Evolutionary conservation across 2,113 vertebrate genomes (phyloP).

Genomic region (Gracilinanus agilis): DNA sequence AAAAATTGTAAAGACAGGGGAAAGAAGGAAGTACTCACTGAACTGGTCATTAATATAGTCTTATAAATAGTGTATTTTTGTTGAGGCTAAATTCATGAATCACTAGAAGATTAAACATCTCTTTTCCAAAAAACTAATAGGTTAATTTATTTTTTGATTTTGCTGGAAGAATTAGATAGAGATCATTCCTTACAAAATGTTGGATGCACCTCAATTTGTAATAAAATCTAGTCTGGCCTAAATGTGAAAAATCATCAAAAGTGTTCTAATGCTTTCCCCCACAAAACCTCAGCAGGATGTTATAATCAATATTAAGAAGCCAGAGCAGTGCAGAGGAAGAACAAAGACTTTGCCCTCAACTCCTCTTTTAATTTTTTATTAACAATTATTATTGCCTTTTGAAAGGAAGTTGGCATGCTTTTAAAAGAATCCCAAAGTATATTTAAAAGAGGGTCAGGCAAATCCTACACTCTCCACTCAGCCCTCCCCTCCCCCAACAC

Average conservation of each 20-base stretch:
- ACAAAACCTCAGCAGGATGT: constrained; percentile 47
- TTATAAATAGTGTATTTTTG: constrained; percentile 63
- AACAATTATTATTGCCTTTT: constrained; percentile 57
- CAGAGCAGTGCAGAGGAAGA: constrained; percentile 18
- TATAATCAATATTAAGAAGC: constrained; percentile 25
- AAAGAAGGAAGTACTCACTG: neutral
- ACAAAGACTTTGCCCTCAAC: constrained; percentile 36
- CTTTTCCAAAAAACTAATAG: constrained; percentile 47
- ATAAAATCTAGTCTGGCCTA: constrained; percentile 58
- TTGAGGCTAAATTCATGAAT: constrained; percentile 55
- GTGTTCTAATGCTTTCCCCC: constrained; percentile 51
- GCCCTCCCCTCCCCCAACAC: neutral
- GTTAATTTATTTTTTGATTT: constrained; percentile 36
- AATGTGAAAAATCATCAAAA: constrained; percentile 59
- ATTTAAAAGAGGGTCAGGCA: constrained; percentile 72
- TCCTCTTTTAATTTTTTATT: constrained; percentile 46
- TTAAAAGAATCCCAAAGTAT: constrained; percentile 69
- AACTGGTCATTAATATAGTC: neutral
- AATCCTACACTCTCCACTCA: constrained; percentile 67
- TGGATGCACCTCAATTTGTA: constrained; percentile 35
- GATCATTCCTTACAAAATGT: constrained; percentile 19
- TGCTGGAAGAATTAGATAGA: constrained; percentile 32
- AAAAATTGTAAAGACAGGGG: constrained; percentile 38
- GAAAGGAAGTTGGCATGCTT: constrained; percentile 74
- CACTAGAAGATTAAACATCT: constrained; percentile 59